Evolutionary conservation across 2,113 vertebrate species (phyloP).

Genomic region (Campylomormyrus numenius): DNA sequence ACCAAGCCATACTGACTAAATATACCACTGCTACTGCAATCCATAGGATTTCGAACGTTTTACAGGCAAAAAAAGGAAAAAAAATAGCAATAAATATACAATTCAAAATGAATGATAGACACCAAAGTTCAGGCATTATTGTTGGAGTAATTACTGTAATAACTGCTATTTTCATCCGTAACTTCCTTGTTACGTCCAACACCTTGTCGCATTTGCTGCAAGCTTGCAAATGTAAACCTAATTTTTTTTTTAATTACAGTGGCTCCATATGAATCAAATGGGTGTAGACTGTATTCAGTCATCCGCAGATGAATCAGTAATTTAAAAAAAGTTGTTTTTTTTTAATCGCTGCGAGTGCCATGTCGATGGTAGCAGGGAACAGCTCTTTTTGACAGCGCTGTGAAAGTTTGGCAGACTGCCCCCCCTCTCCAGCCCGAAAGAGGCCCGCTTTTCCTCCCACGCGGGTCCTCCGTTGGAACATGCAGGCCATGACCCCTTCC

Average conservation of each 20-base stretch:
- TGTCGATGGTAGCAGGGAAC: background rate
- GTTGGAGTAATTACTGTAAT: background rate
- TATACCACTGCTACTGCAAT: background rate
- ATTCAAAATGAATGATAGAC: background rate
- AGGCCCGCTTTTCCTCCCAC: conserved; percentile 44
- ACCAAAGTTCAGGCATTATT: background rate
- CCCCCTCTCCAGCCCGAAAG: conserved; percentile 6
- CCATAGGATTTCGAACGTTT: background rate
- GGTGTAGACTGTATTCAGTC: background rate
- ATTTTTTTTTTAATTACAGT: background rate
- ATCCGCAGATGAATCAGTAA: background rate
- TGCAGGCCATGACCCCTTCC: conserved; percentile 35
- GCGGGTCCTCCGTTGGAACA: conserved; percentile 30
- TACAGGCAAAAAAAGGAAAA: background rate
- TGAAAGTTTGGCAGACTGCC: background rate
- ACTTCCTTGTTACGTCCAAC: background rate
- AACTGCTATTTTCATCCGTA: background rate
- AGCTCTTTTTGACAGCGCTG: background rate
- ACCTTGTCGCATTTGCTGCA: background rate
- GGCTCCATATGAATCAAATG: background rate
- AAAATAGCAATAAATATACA: background rate
- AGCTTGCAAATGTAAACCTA: background rate
- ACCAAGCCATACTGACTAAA: background rate
- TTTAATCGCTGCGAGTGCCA: background rate
- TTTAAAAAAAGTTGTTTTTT: background rate